A percentile compares a stretch with the other conserved stretches of the same genome.
Conservation (phyloP, 1,140 invertebrate species). For the Nilaparvata lugens region DNA sequence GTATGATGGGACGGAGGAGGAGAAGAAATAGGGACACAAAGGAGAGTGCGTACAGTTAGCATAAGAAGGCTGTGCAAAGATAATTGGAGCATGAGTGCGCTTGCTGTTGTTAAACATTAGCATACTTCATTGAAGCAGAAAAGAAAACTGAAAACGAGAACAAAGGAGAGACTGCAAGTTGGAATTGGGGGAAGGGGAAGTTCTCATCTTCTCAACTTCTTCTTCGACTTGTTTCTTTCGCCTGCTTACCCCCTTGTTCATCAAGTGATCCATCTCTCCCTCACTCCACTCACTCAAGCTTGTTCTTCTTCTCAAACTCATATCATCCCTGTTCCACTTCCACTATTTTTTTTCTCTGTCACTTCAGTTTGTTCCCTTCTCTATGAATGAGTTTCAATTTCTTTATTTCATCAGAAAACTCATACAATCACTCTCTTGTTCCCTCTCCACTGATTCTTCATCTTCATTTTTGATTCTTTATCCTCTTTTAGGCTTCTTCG, state of each 20-base stretch:
- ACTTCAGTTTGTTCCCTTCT: too few relatives aligned
- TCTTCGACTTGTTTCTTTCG: neutral
- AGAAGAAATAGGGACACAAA: neutral
- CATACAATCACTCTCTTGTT: too few relatives aligned
- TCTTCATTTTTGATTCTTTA: too few relatives aligned
- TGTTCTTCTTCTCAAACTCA: too few relatives aligned
- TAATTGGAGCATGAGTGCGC: constrained; percentile 8
- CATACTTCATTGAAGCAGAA: constrained; percentile 14
- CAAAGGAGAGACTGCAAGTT: neutral
- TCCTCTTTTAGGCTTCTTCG: too few relatives aligned
- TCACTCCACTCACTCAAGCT: neutral
- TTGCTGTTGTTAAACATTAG: constrained; percentile 9
- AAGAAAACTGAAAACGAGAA: constrained; percentile 8
- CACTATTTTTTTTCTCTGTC: too few relatives aligned
- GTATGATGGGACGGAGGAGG: too few relatives aligned
- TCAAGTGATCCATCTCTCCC: neutral
- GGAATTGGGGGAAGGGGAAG: neutral
- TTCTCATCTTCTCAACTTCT: neutral
- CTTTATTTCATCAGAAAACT: too few relatives aligned
- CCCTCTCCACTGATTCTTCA: too few relatives aligned
- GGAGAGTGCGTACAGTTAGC: too few relatives aligned
- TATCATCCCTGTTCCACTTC: too few relatives aligned
- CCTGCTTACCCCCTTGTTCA: neutral
- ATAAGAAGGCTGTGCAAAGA: neutral
- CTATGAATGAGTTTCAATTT: too few relatives aligned